Evolutionary conservation across 64 coral and sea anemone genomes (phyloP).

Genomic region (Actinia tenebrosa): DNA sequence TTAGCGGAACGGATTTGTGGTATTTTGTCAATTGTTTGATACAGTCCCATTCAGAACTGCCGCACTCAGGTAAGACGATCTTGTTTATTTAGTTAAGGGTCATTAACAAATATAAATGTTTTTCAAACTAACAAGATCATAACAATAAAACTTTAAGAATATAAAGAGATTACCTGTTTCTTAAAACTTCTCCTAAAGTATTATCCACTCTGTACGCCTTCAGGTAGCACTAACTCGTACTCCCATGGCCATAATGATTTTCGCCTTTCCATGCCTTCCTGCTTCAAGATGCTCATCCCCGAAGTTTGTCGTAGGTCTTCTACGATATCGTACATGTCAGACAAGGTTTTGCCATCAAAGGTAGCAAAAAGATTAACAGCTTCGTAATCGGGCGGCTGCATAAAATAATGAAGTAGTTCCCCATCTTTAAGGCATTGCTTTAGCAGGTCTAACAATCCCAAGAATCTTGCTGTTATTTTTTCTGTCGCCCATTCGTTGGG

Average conservation of each 20-base stretch:
- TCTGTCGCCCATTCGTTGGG: constrained; percentile 71
- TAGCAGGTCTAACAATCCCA: constrained; percentile 56
- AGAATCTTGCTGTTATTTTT: constrained; percentile 68
- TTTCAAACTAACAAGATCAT: not conserved
- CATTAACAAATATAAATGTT: constrained; percentile 9
- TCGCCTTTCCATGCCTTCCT: constrained; percentile 61
- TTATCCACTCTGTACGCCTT: not conserved
- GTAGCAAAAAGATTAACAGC: constrained; percentile 84
- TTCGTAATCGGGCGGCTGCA: constrained; percentile 94
- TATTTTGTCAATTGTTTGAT: not conserved
- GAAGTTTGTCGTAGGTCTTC: constrained; percentile 63
- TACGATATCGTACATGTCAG: constrained; percentile 90
- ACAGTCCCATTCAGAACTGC: not conserved
- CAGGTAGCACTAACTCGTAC: constrained; percentile 58
- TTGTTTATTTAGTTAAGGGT: not conserved
- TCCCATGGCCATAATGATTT: constrained; percentile 97
- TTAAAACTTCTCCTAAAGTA: not conserved
- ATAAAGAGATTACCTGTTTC: not conserved
- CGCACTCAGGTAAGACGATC: not conserved
- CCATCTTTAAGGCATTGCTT: constrained; percentile 59
- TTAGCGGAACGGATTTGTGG: not conserved
- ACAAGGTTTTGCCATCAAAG: constrained; percentile 80
- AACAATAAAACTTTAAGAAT: not conserved
- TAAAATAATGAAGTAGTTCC: constrained; percentile 82
- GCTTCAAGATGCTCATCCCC: constrained; percentile 54